These are phyloP conservation scores for Sula dactylatra DNA, from an alignment of 2,113 vertebrate genomes.

Conservation along the genomic window DNA sequence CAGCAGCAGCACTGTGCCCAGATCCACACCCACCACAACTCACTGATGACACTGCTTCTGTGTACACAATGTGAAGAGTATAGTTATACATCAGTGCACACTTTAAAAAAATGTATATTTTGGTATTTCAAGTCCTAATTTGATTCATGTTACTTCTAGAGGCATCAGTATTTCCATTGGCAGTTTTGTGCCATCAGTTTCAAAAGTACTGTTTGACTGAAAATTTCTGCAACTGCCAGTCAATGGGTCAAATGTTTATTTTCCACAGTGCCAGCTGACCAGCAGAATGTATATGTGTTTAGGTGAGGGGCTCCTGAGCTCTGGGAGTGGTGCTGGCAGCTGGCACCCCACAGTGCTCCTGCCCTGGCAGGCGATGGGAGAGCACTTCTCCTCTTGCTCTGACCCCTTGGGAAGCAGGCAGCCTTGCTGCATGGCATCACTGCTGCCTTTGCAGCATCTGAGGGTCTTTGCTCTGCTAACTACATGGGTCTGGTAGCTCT, in stretches of 20 bases:
- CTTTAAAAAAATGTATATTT: not conserved
- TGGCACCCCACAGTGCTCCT: not conserved
- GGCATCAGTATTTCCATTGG: not conserved
- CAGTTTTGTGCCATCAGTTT: not conserved
- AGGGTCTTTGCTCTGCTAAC: no score
- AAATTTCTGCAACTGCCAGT: not conserved
- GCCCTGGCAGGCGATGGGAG: not conserved
- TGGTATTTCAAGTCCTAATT: not conserved
- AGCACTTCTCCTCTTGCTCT: accelerated
- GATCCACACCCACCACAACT: not conserved
- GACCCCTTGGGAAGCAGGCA: not conserved
- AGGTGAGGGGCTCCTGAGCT: not conserved
- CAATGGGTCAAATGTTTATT: not conserved
- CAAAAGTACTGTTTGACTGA: not conserved
- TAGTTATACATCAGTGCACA: not conserved
- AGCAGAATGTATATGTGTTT: not conserved
- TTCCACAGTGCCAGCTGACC: not conserved
- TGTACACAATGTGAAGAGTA: not conserved
- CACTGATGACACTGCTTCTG: not conserved
- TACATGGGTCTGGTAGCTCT: not conserved
- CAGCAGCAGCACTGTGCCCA: not conserved
- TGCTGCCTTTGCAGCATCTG: not conserved
- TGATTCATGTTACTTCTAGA: not conserved
- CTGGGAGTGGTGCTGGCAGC: not conserved
- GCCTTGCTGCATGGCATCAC: not conserved